A percentile compares a stretch with the other conserved stretches of the same genome.
These are phyloP conservation scores for Quadroppia sp. DNA, from an alignment of 2,888 invertebrate species.

Conservation along the genomic window DNA sequence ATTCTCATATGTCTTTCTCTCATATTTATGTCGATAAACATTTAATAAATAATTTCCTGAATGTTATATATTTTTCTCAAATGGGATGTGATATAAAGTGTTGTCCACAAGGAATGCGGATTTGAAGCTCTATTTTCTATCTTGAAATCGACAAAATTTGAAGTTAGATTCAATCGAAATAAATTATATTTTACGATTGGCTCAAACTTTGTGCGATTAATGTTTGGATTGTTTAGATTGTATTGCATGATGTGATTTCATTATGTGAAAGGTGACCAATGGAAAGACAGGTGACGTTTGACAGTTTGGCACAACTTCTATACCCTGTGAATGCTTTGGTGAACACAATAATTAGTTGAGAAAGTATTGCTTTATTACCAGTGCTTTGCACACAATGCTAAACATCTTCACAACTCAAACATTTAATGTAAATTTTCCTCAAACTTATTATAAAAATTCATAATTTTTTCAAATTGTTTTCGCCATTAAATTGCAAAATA, in stretches of 20 bases:
- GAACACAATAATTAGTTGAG: constrained; percentile 28
- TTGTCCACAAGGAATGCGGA: background rate
- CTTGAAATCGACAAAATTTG: background rate
- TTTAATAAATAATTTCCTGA: constrained; percentile 1
- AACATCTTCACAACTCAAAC: background rate
- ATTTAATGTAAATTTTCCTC: background rate
- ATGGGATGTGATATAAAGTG: background rate
- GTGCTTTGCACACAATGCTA: background rate
- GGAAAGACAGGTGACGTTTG: constrained; percentile 34
- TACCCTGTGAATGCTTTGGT: background rate
- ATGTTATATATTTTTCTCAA: background rate
- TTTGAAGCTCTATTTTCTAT: background rate
- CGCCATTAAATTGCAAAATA: too few species aligned
- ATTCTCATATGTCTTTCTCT: background rate
- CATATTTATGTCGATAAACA: background rate
- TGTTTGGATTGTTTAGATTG: constrained; percentile 5
- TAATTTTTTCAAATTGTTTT: background rate
- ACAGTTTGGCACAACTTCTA: constrained; percentile 24
- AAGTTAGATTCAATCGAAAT: background rate
- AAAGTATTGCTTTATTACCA: background rate
- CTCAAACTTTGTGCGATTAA: background rate
- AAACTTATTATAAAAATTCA: background rate
- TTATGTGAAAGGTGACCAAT: background rate
- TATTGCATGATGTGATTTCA: constrained; percentile 15
- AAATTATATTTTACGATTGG: background rate